phyloP scores from a whole-genome alignment of 2,113 vertebrate genomes.

The Ictalurus punctatus region DNA sequence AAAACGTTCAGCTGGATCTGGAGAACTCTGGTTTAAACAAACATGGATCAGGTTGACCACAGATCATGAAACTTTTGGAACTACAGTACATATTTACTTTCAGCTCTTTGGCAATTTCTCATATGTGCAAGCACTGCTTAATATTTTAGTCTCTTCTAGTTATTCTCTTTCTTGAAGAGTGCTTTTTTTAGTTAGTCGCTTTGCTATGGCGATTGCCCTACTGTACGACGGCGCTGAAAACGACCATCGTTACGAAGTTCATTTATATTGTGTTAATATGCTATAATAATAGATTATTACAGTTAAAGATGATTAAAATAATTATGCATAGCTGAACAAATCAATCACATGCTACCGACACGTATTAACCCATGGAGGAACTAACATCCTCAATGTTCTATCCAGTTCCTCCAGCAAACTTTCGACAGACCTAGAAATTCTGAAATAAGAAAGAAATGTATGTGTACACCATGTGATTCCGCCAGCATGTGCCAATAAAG shows the following conservation, averaged over 20 bases:
- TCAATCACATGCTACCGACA: not conserved
- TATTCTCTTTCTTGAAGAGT: not conserved
- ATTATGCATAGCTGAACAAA: not conserved
- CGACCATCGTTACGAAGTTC: too few species aligned
- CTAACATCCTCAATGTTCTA: not conserved
- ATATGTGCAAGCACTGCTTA: not conserved
- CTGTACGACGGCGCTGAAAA: too few species aligned
- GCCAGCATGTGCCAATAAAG: slow-evolving; percentile 43
- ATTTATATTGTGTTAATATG: too few species aligned
- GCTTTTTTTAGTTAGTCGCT: too few species aligned
- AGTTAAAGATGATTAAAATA: not conserved
- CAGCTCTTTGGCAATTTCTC: not conserved
- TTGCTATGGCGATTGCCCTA: too few species aligned
- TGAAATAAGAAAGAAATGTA: slow-evolving; percentile 16
- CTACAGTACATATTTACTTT: not conserved
- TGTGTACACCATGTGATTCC: slow-evolving; percentile 9
- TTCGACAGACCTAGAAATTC: not conserved
- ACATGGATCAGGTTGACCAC: not conserved
- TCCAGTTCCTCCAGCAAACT: not conserved
- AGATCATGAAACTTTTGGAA: not conserved
- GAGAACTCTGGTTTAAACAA: not conserved
- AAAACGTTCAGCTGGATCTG: not conserved
- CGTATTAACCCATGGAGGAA: not conserved
- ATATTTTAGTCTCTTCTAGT: not conserved
- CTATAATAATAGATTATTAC: not conserved